These are phyloP conservation scores for Lates japonicus DNA, from an alignment of 2,797 vertebrate species.

Conservation along the genomic window DNA sequence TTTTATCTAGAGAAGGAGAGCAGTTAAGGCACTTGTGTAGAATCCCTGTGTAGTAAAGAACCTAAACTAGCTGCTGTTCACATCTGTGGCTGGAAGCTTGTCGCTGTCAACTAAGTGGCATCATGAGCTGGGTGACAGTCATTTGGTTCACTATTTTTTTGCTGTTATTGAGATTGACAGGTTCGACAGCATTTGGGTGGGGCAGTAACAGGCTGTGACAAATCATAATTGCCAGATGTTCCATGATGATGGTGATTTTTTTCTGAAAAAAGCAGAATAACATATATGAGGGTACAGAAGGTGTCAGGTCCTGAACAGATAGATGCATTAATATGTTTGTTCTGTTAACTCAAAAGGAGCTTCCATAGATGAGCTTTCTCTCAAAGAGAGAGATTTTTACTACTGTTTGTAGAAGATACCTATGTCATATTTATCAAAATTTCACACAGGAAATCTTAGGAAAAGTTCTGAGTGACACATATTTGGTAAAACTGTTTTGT, in stretches of 20 bases:
- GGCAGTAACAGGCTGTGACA: constrained; percentile 26
- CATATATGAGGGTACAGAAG: neutral
- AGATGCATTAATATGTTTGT: neutral
- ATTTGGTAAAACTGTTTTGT: neutral
- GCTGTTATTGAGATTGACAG: constrained; percentile 46
- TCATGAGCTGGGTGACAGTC: constrained; percentile 14
- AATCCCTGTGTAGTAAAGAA: constrained; percentile 47
- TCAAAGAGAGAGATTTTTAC: neutral
- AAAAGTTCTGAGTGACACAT: neutral
- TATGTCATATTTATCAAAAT: neutral
- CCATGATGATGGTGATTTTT: constrained; percentile 9
- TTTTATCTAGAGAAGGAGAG: constrained; percentile 69
- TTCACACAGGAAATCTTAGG: neutral
- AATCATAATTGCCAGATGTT: constrained; percentile 29
- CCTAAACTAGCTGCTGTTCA: constrained; percentile 36
- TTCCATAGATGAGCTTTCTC: neutral
- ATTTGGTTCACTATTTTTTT: constrained; percentile 15
- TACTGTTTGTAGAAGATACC: neutral
- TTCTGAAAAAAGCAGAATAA: constrained; percentile 6
- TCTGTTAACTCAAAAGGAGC: constrained; percentile 4
- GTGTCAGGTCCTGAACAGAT: neutral
- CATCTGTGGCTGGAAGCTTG: constrained; percentile 58
- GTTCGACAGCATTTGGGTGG: constrained; percentile 37
- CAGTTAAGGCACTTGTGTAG: constrained; percentile 77
- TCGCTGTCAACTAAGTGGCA: constrained; percentile 37